These are phyloP conservation scores for Lepus townsendii DNA, from an alignment of 2,797 vertebrate species.

Conservation along the genomic window DNA sequence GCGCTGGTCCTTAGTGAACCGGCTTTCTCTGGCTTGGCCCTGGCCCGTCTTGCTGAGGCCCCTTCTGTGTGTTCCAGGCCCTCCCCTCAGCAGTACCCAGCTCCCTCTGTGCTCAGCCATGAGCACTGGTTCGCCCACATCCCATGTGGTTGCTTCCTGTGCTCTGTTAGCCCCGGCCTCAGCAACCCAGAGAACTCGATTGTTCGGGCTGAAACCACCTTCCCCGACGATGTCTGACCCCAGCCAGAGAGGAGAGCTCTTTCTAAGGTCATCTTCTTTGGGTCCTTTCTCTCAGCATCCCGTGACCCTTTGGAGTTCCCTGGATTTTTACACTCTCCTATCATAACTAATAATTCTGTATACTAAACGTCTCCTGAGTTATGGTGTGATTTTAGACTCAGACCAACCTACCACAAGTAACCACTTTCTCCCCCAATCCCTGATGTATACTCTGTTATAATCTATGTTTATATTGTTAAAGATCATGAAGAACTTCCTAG, in stretches of 20 bases:
- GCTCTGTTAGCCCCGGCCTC: background rate
- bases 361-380: constrained; percentile 5
- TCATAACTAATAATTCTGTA: constrained; percentile 16
- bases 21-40: background rate
- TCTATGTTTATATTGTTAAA: background rate
- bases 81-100: background rate
- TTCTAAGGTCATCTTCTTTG: background rate
- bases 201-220: background rate
- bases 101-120: background rate
- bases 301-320: background rate
- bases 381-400: background rate
- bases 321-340: background rate
- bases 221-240: background rate
- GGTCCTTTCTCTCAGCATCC: background rate
- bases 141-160: background rate
- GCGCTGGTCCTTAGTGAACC: background rate
- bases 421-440: background rate
- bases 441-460: background rate
- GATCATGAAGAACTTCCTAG: background rate
- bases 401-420: background rate
- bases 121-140: background rate
- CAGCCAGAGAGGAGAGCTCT: background rate
- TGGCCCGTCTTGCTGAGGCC: background rate
- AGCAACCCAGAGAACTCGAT: background rate
- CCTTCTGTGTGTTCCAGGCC: rapidly evolving